Base-by-base conservation (phyloP, 2,888 invertebrate species). In the Hylaea fasciaria region DNA sequence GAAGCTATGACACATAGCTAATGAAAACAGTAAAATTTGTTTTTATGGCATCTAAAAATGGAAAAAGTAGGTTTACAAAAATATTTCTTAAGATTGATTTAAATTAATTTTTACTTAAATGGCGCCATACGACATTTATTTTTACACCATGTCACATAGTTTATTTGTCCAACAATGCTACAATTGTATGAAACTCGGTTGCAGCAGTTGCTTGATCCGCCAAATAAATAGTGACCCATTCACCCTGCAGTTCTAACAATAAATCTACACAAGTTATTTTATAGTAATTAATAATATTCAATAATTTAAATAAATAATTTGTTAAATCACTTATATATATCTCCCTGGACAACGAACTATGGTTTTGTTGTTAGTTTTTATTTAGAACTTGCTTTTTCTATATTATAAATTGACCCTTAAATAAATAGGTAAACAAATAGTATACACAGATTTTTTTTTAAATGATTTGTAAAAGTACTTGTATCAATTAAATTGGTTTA, bases 261-360 rank as follows among this genome's bases (percentile, higher is more conserved):
- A 61, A 54, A 64, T 57, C 69, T 73, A 72, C 39, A 58, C 70
- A 57, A 44, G 67, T 72, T 77, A 64, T 22, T 22, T 3, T 22
- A 22, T 22, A 22, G 2, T 22, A 22, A 22, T 3, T 55, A 73
- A 74, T 74, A 78, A 79, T 55, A 80, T 78, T 74, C 68, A 63
- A 72, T 71, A 72, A 73, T 65, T 62, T 76, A 75, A 73, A 74
- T 76, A 75, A 73, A 73, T 75, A 73, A 71, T 75, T 63, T 63
- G 54, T 65, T 66, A 32, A 75, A 76, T 78, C 76, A 77, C 77
- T 75, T 62, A 56, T 35, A 66, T 35, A 66, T 72, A 77, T 71
- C 77, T 78, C 75, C 51, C 74, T 58, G 41, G 70, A 74, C 76
- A 73, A 77, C 66, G 69, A 61, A 12, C 14, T 35, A 22, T 43